Evolutionary conservation across 1,140 invertebrate genomes (phyloP).

Genomic region (Stegodyphus dumicola): DNA sequence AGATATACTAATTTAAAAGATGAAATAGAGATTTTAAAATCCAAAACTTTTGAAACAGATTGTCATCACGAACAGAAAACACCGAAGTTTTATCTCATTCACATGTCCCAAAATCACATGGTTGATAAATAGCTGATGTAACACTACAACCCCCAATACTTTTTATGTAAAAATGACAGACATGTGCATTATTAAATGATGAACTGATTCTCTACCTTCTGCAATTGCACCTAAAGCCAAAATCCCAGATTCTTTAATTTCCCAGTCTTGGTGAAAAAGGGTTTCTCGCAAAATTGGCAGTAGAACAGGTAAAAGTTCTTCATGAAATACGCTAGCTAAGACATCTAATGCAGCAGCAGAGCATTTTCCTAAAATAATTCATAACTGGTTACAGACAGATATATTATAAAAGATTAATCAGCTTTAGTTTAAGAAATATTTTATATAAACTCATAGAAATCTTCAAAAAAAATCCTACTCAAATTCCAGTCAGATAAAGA

Average conservation of each 20-base stretch:
- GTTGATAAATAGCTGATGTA: not conserved
- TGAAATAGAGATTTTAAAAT: too few species aligned
- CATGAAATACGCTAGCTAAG: conserved; percentile 95
- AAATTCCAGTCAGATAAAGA: conserved; percentile 97
- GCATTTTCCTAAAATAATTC: conserved; percentile 79
- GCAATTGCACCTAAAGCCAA: conserved; percentile 96
- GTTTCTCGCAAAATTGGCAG: conserved; percentile 97
- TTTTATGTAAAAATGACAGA: not conserved
- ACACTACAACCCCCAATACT: conserved; percentile 3
- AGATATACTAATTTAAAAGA: too few species aligned
- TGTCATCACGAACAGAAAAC: too few species aligned
- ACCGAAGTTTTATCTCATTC: not conserved
- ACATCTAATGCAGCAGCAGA: conserved; percentile 98
- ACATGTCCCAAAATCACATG: not conserved
- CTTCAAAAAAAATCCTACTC: conserved; percentile 68
- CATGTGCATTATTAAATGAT: too few species aligned
- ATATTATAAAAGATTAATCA: too few species aligned
- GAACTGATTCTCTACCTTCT: conserved; percentile 76
- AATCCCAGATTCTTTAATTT: conserved; percentile 96
- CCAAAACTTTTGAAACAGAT: too few species aligned
- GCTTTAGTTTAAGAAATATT: too few species aligned
- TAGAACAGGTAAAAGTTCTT: conserved; percentile 92
- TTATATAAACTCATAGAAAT: not conserved
- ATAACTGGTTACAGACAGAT: too few species aligned
- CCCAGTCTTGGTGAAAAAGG: conserved; percentile 95